Percentiles rank a stretch among this genome's conserved stretches.
Evolutionary conservation across 30 jellyfish, hydroid and myxozoan species (phyloP).

Genomic region (Turritopsis dohrnii): DNA sequence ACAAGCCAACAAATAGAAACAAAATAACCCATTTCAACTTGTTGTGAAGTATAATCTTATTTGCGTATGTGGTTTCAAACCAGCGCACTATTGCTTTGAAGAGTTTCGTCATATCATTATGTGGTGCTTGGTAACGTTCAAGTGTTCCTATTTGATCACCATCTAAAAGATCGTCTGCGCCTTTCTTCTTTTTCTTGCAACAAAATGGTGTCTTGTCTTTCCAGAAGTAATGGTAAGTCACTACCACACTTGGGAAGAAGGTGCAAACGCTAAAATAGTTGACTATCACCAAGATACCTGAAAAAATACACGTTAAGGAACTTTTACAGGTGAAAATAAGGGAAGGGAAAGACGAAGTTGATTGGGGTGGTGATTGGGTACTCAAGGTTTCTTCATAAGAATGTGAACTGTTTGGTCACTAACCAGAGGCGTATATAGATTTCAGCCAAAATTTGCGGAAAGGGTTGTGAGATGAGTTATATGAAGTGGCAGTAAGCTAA

Average conservation of each 20-base stretch:
- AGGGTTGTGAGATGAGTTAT: too few relatives aligned
- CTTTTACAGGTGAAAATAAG: background rate
- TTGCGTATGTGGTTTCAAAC: conserved; percentile 79
- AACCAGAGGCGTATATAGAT: too few relatives aligned
- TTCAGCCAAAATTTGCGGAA: too few relatives aligned
- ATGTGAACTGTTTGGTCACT: too few relatives aligned
- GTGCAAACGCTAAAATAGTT: conserved; percentile 82
- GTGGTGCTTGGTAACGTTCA: conserved; percentile 20
- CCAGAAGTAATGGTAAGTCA: conserved; percentile 79
- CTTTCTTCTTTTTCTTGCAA: background rate
- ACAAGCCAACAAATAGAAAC: conserved; percentile 26
- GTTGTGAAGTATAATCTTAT: conserved; percentile 61
- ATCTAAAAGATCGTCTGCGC: background rate
- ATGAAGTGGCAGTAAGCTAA: too few relatives aligned
- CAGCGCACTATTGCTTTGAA: conserved; percentile 69
- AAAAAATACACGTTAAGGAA: background rate
- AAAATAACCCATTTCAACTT: conserved; percentile 58
- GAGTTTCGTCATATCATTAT: conserved; percentile 40
- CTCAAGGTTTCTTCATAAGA: too few relatives aligned
- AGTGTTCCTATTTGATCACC: background rate
- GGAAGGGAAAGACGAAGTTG: background rate
- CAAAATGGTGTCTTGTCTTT: conserved; percentile 28
- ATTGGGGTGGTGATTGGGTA: background rate
- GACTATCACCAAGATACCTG: conserved; percentile 83
- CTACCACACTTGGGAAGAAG: conserved; percentile 91